phyloP scores from a whole-genome alignment of 2,113 vertebrate genomes.

The Callocephalon fimbriatum region DNA sequence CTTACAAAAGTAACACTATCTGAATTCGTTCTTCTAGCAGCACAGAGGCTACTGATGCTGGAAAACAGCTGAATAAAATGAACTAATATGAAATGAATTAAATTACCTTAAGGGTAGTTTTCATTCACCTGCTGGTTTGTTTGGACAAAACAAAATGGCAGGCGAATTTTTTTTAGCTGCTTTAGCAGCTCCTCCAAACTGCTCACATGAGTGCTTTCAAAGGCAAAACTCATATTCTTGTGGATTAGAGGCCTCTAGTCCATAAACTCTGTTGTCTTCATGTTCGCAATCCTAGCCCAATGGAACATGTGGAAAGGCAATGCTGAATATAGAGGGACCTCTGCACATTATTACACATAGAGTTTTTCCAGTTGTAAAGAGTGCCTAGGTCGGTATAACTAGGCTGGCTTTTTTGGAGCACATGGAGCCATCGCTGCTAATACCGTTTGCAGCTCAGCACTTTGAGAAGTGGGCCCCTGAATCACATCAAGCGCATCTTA shows the following conservation, averaged over 20 bases:
- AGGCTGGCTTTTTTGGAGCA: neutral
- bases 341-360: neutral
- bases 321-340: neutral
- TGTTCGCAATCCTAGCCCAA: neutral
- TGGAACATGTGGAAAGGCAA: neutral
- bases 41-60: neutral
- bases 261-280: neutral
- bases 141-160: neutral
- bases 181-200: neutral
- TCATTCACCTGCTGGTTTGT: neutral
- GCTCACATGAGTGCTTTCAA: neutral
- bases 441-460: neutral
- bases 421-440: rapidly evolving
- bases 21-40: neutral
- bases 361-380: neutral
- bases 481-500: rapidly evolving
- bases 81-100: neutral
- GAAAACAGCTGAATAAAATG: neutral
- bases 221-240: neutral
- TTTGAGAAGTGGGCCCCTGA: neutral
- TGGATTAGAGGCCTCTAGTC: neutral
- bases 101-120: neutral
- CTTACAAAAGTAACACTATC: neutral
- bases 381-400: no score
- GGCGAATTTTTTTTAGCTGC: neutral